Conservation (phyloP, 1,140 invertebrate genomes). For the Propsilocerus akamusi region DNA sequence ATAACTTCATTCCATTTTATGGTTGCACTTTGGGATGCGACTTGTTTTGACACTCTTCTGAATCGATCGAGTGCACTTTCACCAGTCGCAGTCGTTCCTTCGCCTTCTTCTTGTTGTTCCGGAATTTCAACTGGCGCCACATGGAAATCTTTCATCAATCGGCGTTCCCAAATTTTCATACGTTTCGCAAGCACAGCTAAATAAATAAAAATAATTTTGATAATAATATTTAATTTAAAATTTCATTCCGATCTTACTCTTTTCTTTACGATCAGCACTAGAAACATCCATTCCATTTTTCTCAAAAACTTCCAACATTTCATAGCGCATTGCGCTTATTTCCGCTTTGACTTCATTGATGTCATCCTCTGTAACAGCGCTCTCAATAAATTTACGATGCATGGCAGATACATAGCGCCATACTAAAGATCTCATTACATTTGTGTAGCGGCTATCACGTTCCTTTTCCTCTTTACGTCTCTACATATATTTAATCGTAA, state of each 20-base stretch:
- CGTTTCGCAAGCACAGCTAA: slow-evolving; percentile 46
- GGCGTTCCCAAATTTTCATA: slow-evolving; percentile 62
- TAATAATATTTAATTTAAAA: background rate
- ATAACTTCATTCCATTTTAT: slow-evolving; percentile 52
- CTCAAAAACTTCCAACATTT: slow-evolving; percentile 66
- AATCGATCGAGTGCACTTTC: slow-evolving; percentile 48
- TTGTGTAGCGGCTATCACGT: slow-evolving; percentile 45
- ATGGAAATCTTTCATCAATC: slow-evolving; percentile 73
- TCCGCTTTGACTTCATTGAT: slow-evolving; percentile 85
- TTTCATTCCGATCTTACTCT: slow-evolving; percentile 27
- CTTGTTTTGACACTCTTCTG: slow-evolving; percentile 48
- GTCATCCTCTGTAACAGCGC: slow-evolving; percentile 74
- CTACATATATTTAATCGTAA: slow-evolving; percentile 10
- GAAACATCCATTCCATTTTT: slow-evolving; percentile 61
- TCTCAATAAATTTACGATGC: slow-evolving; percentile 54
- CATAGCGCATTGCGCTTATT: slow-evolving; percentile 59
- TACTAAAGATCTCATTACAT: slow-evolving; percentile 63
- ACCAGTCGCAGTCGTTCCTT: slow-evolving; percentile 26
- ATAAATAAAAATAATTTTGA: background rate
- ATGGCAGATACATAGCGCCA: slow-evolving; percentile 69
- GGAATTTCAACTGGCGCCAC: slow-evolving; percentile 44
- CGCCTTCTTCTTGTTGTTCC: slow-evolving; percentile 33
- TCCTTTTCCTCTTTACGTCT: slow-evolving; percentile 34
- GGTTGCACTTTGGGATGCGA: slow-evolving; percentile 39
- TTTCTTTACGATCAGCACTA: slow-evolving; percentile 44